These are phyloP conservation scores for Hippocampus kuda DNA, from an alignment of 2,797 vertebrate species.

Conservation along the genomic window DNA sequence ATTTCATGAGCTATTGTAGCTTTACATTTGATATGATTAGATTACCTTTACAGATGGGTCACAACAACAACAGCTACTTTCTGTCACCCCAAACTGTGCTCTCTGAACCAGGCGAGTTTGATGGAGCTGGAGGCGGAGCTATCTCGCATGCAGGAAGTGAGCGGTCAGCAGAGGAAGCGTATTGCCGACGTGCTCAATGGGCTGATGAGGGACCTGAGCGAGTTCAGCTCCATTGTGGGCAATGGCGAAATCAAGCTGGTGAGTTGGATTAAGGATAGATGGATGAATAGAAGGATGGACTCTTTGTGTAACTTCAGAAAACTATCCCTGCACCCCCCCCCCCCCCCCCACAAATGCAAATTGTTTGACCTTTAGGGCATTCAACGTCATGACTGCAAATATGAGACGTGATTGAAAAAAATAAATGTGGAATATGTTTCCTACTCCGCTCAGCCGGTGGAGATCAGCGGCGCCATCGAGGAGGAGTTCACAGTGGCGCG, in stretches of 20 bases:
- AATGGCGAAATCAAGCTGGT: constrained; percentile 94
- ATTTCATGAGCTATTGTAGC: no score
- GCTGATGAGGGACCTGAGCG: constrained; percentile 92
- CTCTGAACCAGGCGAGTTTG: constrained; percentile 71
- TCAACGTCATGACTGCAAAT: no score
- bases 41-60: neutral
- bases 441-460: constrained; percentile 71
- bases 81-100: no score
- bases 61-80: neutral
- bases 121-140: constrained; percentile 87
- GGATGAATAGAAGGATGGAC: no score
- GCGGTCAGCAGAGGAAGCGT: constrained; percentile 85
- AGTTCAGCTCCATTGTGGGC: constrained; percentile 90
- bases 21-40: no score
- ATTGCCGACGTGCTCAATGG: constrained; percentile 90
- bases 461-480: constrained; percentile 89
- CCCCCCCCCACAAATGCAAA: no score
- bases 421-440: neutral
- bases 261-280: constrained; percentile 35
- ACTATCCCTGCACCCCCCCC: no score
- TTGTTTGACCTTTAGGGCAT: no score
- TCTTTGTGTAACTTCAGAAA: no score
- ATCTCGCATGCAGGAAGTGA: constrained; percentile 86
- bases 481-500: constrained; percentile 92
- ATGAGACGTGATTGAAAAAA: no score